Base-by-base conservation (phyloP, 1,140 invertebrate species). In the Aricia agestis region DNA sequence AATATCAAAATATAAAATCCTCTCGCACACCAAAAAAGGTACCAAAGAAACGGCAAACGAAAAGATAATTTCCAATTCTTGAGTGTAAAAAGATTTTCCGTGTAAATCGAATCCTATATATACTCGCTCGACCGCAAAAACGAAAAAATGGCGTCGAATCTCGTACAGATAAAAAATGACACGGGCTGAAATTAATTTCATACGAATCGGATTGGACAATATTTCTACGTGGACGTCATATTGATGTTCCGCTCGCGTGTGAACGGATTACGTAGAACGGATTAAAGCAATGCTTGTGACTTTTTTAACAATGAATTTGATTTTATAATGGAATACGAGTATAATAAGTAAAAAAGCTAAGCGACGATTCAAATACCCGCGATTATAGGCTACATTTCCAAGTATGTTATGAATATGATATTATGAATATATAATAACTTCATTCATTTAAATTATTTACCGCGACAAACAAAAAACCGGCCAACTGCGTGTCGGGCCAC, bases 31-130 rank as follows among this genome's bases (percentile, higher is more conserved):
- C 36, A 6, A 52, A 42, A 52, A 52, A 52, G 45, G 45, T 13
- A 52, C 45, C 45, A 52, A 52, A 52, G 9, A 13, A 15, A 52
- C 45, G 11, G 45, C 45, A 52, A 52, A 52, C 45, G 45, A 52
- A 52, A 52, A 52, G 45, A 52, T 52, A 52, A 52, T 52, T 52
- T 52, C 45, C 45, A 52, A 52, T 52, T 52, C 45, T 52, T 15
- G 45, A 52, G 45, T 52, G 45, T 13, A 59, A 59, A 18, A 59
- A 19, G 59, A 63, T 63, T 59, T 19, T 63, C 59, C 19, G 17
- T 63, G 59, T 63, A 63, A 63, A 63, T 63, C 19, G 59, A 18
- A 63, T 63, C 17, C 18, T 25, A 19, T 63, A 19, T 63, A 31
- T 63, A 63, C 59, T 63, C 59, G 10, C 6, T 25, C 59, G 17